Base-by-base conservation (phyloP, 2,113 vertebrate genomes). In the Pachyramphus minor region DNA sequence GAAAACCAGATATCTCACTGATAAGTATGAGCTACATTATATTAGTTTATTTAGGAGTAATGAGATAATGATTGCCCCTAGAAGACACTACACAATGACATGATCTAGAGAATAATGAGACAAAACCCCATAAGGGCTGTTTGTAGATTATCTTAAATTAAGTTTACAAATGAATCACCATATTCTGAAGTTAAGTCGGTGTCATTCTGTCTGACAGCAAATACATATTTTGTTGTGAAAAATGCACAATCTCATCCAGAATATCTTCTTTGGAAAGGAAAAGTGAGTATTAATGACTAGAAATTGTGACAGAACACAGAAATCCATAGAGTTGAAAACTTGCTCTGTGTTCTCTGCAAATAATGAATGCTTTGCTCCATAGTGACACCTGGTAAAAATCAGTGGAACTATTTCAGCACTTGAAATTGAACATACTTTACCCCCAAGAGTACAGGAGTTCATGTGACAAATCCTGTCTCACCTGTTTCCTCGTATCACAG, bases 71-170 rank as follows among this genome's bases (percentile, higher is more conserved):
- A 39, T 81, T 62, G 17, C 3, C 9, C 45, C 21, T 53, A 37
- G 20, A 77, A 89, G 7, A 86, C 6, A 39, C 16, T 55, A 35
- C n/a, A 73, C 35, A 41, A 20, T 82, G 25, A 17, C 21, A 71
- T 37, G 39, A 85, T 44, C 19, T 60, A 89, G 11, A 66, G 18
- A 74, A 80, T 21, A 76, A 77, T 74, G 30, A 30, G 63, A 58
- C 5, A 66, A 55, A 87, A 68, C 66, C 35, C 0, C 3, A 0
- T 27, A 37, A 41, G 6, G 4, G 13, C 13, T 42, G 0, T 60
- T 72, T 50, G 31, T 37, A 37, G 37, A 56, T 76, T 55, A 35
- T 21, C 5, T 11, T 66, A 31, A 31, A 55, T 52, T 53, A 74
- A 76, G 3, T 1, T 81, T 67, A 50, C 15, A 87, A 87, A 78